Conservation (phyloP, 2,113 vertebrate species). For the Salvelinus namaycush region DNA sequence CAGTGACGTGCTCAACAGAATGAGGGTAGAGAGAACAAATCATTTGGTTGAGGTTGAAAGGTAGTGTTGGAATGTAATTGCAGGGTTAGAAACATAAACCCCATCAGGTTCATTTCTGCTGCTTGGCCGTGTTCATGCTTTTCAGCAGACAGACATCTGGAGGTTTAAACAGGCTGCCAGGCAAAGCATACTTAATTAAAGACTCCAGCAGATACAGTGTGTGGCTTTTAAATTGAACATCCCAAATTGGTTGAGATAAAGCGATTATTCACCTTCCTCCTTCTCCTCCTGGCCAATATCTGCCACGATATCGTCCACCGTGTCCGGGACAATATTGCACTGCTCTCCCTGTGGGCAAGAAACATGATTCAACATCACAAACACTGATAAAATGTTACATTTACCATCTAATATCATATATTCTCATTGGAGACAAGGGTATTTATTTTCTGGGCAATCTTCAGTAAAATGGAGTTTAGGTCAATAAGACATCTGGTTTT, state of each 20-base stretch:
- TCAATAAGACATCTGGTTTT: conserved; percentile 3
- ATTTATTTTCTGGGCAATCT: background rate
- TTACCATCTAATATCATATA: conserved; percentile 25
- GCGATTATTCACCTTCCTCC: conserved; percentile 76
- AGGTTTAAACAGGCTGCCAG: conserved; percentile 10
- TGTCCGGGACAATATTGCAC: conserved; percentile 92
- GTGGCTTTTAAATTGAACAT: conserved; percentile 25
- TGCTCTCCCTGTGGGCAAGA: conserved; percentile 87
- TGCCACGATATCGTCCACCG: conserved; percentile 92
- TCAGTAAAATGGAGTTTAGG: background rate
- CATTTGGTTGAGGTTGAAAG: conserved; percentile 7
- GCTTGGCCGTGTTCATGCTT: background rate
- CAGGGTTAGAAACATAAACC: conserved; percentile 4
- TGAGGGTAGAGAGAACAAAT: background rate
- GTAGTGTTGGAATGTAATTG: conserved; percentile 25
- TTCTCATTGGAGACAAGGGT: background rate
- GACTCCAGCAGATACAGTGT: conserved; percentile 26
- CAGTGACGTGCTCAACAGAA: conserved; percentile 24
- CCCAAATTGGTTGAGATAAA: conserved; percentile 20
- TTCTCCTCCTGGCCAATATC: conserved; percentile 90
- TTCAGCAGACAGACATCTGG: conserved; percentile 19
- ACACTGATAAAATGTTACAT: conserved; percentile 11
- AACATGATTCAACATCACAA: conserved; percentile 30
- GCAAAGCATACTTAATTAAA: conserved; percentile 28
- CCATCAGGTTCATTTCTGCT: background rate